Evolutionary conservation across 1,140 invertebrate species (phyloP).

Genomic region (Heliothis virescens): DNA sequence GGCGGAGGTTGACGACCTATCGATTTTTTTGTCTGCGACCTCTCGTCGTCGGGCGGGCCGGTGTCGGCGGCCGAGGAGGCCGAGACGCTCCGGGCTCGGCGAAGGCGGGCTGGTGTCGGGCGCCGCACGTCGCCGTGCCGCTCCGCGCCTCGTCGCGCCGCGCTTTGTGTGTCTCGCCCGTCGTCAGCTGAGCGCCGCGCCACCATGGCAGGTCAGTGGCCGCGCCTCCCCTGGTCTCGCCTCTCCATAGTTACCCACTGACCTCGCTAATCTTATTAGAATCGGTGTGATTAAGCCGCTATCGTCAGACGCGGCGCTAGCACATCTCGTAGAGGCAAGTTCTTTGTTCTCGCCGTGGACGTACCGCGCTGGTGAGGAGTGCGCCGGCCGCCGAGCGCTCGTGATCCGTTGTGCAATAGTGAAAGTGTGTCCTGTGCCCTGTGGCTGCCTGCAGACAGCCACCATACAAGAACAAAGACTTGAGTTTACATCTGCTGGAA

Average conservation of each 20-base stretch:
- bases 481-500: background rate
- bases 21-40: conserved; percentile 86
- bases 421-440: conserved; percentile 42
- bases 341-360: conserved; percentile 49
- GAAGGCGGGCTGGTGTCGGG: conserved; percentile 52
- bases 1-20: conserved; percentile 82
- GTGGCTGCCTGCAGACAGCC: background rate
- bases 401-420: conserved; percentile 46
- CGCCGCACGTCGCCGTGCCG: conserved; percentile 42
- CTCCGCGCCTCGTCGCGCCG: conserved; percentile 44
- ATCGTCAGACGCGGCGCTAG: background rate
- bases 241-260: conserved; percentile 70
- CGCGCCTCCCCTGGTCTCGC: conserved; percentile 71
- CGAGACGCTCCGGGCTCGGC: conserved; percentile 56
- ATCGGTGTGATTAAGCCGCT: conserved; percentile 16
- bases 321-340: background rate
- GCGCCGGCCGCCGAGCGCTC: background rate
- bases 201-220: conserved; percentile 76
- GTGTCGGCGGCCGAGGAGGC: conserved; percentile 64
- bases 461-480: conserved; percentile 21
- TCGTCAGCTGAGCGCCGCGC: conserved; percentile 66
- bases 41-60: conserved; percentile 82
- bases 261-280: conserved; percentile 55
- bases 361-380: conserved; percentile 12
- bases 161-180: conserved; percentile 54